These are phyloP conservation scores for Dicaeum eximium DNA, from an alignment of 2,113 vertebrate species.

Conservation along the genomic window DNA sequence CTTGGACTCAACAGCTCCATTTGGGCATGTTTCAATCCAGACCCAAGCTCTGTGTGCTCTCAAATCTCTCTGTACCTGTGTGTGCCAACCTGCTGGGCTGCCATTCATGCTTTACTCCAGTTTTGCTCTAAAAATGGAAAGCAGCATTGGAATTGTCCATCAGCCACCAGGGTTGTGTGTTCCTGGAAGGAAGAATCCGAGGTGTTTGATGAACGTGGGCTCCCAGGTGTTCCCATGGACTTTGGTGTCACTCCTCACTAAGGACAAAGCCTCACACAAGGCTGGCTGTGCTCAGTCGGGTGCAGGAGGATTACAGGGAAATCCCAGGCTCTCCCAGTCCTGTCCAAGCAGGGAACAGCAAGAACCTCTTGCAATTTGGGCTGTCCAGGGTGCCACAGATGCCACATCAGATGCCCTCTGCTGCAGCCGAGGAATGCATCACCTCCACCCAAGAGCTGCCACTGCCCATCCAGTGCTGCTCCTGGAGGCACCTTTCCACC, in stretches of 20 bases:
- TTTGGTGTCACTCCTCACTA: neutral
- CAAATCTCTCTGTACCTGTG: neutral
- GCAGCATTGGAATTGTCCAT: neutral
- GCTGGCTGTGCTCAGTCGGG: neutral
- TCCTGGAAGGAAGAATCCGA: neutral
- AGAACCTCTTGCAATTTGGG: neutral
- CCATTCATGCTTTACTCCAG: neutral
- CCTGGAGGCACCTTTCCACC: neutral
- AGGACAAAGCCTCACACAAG: accelerated
- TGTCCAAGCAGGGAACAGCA: neutral
- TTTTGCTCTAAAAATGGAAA: neutral
- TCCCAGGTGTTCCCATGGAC: neutral
- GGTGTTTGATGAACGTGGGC: accelerated
- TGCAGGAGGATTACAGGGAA: neutral
- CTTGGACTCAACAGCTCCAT: neutral
- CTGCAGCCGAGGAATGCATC: neutral
- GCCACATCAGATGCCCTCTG: accelerated
- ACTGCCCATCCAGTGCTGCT: accelerated
- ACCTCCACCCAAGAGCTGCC: neutral
- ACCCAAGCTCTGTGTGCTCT: neutral
- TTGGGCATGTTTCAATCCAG: neutral
- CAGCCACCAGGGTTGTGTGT: neutral
- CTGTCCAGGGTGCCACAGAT: neutral
- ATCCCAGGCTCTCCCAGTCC: neutral
- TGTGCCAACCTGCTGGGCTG: neutral